phyloP scores from a whole-genome alignment of 2,113 vertebrate genomes.

The Salvator merianae region DNA sequence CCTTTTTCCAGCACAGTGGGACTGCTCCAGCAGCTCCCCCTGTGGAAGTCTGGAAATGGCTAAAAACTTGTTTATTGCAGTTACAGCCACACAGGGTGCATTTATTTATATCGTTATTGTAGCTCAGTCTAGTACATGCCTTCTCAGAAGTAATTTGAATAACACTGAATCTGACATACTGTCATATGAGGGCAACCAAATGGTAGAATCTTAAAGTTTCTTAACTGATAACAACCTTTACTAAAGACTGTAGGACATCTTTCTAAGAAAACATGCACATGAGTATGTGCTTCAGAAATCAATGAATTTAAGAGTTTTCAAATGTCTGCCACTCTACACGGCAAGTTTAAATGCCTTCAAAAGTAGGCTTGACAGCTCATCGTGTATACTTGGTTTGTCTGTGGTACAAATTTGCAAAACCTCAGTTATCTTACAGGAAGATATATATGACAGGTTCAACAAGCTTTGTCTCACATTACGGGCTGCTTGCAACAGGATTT shows the following conservation, averaged over 20 bases:
- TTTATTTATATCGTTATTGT: no score
- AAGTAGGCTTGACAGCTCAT: neutral
- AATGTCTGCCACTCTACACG: neutral
- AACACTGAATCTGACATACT: no score
- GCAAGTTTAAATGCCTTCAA: neutral
- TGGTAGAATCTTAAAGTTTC: no score
- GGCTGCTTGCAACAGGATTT: constrained; percentile 71
- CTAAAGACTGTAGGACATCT: neutral
- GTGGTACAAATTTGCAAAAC: constrained; percentile 22
- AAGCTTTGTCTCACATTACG: constrained; percentile 37
- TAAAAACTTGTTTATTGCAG: no score
- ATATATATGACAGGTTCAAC: constrained; percentile 38
- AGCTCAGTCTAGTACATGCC: no score
- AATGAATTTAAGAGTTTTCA: neutral
- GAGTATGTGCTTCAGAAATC: neutral
- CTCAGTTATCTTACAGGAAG: fast-evolving
- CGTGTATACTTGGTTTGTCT: neutral
- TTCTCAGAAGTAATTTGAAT: no score
- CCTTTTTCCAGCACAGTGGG: no score
- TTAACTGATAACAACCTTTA: no score
- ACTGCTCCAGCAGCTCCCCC: no score
- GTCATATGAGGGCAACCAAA: no score
- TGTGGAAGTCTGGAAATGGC: no score
- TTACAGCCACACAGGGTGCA: no score
- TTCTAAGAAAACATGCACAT: neutral